These are phyloP conservation scores for Hemibagrus wyckioides DNA, from an alignment of 2,113 vertebrate genomes.

Conservation along the genomic window DNA sequence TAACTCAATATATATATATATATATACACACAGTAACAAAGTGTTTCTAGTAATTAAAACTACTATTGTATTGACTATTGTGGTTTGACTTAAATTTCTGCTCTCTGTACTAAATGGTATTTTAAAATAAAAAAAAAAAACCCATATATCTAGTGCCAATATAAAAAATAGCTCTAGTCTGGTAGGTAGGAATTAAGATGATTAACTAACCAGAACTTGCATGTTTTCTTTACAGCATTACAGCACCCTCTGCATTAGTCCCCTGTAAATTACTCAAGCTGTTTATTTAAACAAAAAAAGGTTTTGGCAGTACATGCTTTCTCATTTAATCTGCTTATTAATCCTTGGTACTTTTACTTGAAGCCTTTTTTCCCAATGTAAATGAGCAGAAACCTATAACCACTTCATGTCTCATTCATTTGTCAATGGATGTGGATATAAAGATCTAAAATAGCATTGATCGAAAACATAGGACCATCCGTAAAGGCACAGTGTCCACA, in stretches of 20 bases:
- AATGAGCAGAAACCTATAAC: not conserved
- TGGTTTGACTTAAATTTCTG: slow-evolving; percentile 30
- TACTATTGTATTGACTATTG: too few species aligned
- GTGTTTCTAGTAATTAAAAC: too few species aligned
- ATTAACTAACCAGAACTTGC: not conserved
- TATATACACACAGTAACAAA: too few species aligned
- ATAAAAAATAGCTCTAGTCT: not conserved
- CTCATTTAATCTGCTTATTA: not conserved
- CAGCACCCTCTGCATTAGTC: not conserved
- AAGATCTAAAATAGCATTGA: not conserved
- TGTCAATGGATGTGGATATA: not conserved
- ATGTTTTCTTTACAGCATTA: not conserved
- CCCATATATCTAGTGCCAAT: not conserved
- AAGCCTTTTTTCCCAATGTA: not conserved
- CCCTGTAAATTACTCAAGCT: not conserved
- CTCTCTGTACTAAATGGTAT: slow-evolving; percentile 34
- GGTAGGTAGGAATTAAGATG: not conserved
- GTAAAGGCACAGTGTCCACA: not conserved
- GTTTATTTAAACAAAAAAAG: not conserved
- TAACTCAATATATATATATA: too few species aligned
- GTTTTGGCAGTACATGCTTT: not conserved
- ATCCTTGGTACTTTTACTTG: too few species aligned
- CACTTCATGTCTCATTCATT: not conserved
- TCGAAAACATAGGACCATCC: not conserved
- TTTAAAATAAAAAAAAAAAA: not conserved